Base-by-base conservation (phyloP, 2,113 vertebrate genomes). In the Tympanuchus pallidicinctus region DNA sequence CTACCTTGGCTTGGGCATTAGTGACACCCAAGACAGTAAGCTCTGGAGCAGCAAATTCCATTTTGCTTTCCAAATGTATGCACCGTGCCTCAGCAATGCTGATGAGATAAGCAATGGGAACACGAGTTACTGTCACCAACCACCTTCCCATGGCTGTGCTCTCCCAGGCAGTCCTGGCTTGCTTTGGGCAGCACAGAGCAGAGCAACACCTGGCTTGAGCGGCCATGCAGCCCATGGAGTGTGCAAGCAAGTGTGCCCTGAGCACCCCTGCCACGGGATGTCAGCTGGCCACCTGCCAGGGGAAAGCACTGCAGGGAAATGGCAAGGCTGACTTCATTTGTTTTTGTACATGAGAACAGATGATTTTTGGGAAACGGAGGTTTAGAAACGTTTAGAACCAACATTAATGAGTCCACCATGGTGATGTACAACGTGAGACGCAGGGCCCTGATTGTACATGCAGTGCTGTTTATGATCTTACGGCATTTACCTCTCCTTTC, bases 1-100 rank as follows among this genome's bases (percentile, higher is more conserved):
- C 19, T 30, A 27, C 8, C 22, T 16, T 15, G 13, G 11, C 40
- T 45, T 15, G 13, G 45, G 47, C 27, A 34, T 3, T 32, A 28
- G 4, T 4, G 56, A 70, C 38, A 21, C 15, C 27, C 54, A 70
- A 30, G 6, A 6, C 0, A 20, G 4, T 7, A 60, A 28, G 28
- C 28, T 47, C 15, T 9, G 61, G 38, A 67, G 38, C 42, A 40
- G 36, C 14, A 48, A 28, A 11, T 7, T 83, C 3, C 45, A 4
- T 7, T 38, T 27, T 16, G 18, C n/a, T 76, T 72, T 38, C 30
- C 18, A 30, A 18, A 45, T 28, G 2, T 11, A 3, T 0, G 0
- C 2, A 1, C 17, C 5, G 1, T 4, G 15, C 21, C 42, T 48
- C 0, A 1, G 60, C 25, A 30, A 19, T 0, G 3, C 36, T 65